Percentiles rank a stretch among this genome's conserved stretches.
Conservation (phyloP, 2,797 vertebrate species). For the Sebastes minor region DNA sequence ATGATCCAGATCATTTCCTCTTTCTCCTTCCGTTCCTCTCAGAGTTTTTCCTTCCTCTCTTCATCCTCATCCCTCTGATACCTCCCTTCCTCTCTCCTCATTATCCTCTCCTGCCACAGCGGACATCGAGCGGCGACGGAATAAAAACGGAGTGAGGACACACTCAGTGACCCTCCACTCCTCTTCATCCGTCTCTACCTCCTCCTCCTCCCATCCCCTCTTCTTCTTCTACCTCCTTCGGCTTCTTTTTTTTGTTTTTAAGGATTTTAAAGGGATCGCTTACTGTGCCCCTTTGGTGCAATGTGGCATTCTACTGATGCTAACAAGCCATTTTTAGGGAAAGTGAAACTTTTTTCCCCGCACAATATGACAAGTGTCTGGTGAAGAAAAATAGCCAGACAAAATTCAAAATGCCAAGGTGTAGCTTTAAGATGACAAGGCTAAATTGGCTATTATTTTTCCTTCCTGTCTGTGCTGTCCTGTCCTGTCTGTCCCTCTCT, state of each 20-base stretch:
- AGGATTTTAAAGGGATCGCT: conserved; percentile 51
- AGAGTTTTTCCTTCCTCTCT: background rate
- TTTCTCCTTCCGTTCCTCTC: background rate
- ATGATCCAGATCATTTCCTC: background rate
- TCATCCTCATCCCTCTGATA: conserved; percentile 1
- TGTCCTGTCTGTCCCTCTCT: conserved; percentile 44
- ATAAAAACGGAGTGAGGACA: conserved; percentile 27
- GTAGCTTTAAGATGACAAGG: conserved; percentile 66
- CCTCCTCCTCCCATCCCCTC: background rate
- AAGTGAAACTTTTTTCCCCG: conserved; percentile 40
- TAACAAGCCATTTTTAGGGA: conserved; percentile 68
- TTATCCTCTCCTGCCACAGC: conserved; percentile 54
- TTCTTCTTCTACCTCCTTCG: background rate
- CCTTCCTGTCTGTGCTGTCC: conserved; percentile 56
- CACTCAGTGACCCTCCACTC: conserved; percentile 22
- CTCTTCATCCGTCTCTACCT: conserved; percentile 6
- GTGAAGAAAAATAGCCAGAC: conserved; percentile 62
- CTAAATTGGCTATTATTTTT: conserved; percentile 80
- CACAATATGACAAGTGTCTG: conserved; percentile 62
- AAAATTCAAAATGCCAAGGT: conserved; percentile 72
- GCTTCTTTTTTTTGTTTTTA: conserved; percentile 4
- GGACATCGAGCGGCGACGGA: background rate
- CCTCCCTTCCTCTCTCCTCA: conserved; percentile 50
- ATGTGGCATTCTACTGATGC: conserved; percentile 53
- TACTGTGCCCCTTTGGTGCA: conserved; percentile 51